A percentile compares a stretch with the other conserved stretches of the same genome.
These are phyloP conservation scores for Loripinus fragilis DNA, from an alignment of 2,888 invertebrate genomes.

Conservation along the genomic window DNA sequence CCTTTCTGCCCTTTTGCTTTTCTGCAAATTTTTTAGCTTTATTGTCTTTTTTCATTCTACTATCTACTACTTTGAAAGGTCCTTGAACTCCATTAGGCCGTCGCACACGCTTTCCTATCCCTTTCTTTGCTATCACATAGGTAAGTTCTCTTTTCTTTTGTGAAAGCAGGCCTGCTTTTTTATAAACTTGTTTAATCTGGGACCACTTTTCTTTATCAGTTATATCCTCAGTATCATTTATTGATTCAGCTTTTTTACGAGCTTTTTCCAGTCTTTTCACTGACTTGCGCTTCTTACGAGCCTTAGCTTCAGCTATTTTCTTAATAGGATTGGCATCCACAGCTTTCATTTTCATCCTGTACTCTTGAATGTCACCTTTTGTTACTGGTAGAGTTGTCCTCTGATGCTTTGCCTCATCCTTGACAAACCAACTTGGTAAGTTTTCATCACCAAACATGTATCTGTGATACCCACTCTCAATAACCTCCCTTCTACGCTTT, in stretches of 20 bases:
- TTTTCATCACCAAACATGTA: slow-evolving; percentile 95
- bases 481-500: slow-evolving; percentile 94
- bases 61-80: slow-evolving; percentile 96
- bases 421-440: slow-evolving; percentile 97
- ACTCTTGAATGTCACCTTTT: slow-evolving; percentile 91
- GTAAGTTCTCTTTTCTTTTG: slow-evolving; percentile 93
- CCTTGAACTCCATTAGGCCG: slow-evolving; percentile 96
- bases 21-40: slow-evolving; percentile 70
- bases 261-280: slow-evolving; percentile 94
- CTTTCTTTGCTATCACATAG: slow-evolving; percentile 96
- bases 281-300: slow-evolving; percentile 96
- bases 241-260: slow-evolving; percentile 97
- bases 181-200: slow-evolving; percentile 96
- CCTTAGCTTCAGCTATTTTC: slow-evolving; percentile 98
- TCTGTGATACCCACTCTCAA: slow-evolving; percentile 96
- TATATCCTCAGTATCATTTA: slow-evolving; percentile 95
- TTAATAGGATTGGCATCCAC: slow-evolving; percentile 98
- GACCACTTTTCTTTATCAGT: slow-evolving; percentile 96
- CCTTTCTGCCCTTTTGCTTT: slow-evolving; percentile 50
- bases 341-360: slow-evolving; percentile 89
- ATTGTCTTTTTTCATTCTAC: slow-evolving; percentile 96
- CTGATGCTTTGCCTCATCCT: slow-evolving; percentile 97
- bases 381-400: slow-evolving; percentile 92
- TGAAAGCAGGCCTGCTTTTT: slow-evolving; percentile 89
- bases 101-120: slow-evolving; percentile 88